These are phyloP conservation scores for Leptura quadrifasciata DNA, from an alignment of 2,888 invertebrate species.

Conservation along the genomic window DNA sequence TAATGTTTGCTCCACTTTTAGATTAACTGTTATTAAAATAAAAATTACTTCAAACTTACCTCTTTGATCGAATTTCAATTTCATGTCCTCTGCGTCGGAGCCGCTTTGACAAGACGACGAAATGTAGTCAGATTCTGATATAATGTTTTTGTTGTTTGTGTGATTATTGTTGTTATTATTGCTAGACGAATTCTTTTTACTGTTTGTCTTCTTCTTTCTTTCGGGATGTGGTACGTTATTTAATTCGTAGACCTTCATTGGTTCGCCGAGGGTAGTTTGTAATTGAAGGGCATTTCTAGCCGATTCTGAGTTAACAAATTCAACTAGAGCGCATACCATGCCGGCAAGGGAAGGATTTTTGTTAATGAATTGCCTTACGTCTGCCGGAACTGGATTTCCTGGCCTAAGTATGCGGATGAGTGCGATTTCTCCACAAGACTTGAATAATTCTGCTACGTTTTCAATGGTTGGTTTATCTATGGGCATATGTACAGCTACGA, in stretches of 20 bases:
- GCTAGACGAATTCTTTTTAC: conserved; percentile 77
- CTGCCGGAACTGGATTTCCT: conserved; percentile 92
- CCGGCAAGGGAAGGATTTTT: conserved; percentile 92
- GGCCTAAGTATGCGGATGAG: conserved; percentile 91
- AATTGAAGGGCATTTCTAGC: conserved; percentile 88
- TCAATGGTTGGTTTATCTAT: conserved; percentile 91
- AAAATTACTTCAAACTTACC: conserved; percentile 50
- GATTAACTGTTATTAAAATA: neutral
- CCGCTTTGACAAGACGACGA: conserved; percentile 76
- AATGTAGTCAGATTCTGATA: conserved; percentile 68
- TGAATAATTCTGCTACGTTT: conserved; percentile 93
- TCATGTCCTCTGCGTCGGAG: conserved; percentile 75
- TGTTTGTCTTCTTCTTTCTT: conserved; percentile 82
- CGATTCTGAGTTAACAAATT: conserved; percentile 91
- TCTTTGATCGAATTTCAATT: conserved; percentile 71
- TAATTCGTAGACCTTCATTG: conserved; percentile 85
- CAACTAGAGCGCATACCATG: conserved; percentile 91
- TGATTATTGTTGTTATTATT: conserved; percentile 75
- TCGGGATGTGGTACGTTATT: conserved; percentile 82
- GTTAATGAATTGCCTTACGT: conserved; percentile 92
- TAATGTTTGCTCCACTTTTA: neutral
- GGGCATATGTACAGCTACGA: conserved; percentile 91
- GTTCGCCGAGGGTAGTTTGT: conserved; percentile 77
- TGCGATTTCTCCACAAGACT: conserved; percentile 92
- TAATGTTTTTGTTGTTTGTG: conserved; percentile 50